Evolutionary conservation across 2,888 invertebrate genomes (phyloP), one percentile per base, ranked within the genome.

Genomic region (Belgica antarctica): DNA sequence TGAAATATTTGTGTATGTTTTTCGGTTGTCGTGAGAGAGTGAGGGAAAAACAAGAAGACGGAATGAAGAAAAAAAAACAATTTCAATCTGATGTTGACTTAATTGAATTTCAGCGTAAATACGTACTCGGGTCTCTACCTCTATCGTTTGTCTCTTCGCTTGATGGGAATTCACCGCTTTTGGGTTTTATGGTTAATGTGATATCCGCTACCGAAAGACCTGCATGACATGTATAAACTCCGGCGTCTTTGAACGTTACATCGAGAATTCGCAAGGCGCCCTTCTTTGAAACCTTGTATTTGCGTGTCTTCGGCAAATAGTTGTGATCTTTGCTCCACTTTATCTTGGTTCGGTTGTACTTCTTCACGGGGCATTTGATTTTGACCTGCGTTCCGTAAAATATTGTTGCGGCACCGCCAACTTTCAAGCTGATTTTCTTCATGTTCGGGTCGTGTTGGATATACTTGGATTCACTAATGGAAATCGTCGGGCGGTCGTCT

Each of bases 321-420:
- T 87, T 87, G 73, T 90, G 89, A 77, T 95, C 92, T 77, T 95
- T 95, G 70, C 88, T 88, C 96, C 96, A 96, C 75, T 88, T 85
- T 73, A 94, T 92, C 78, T 89, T 89, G 0, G 92, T 89, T 72
- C 93, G 82, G 77, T 89, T 88, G 78, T 69, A 73, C 73, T 89
- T 88, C 77, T 92, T 92, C 22, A 94, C 92, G 0, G 96, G 96
- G 77, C 96, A 96, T 77, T 94, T 92, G 74, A 96, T 92, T 81
- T 95, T 95, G 71, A 96, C 87, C 76, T 91, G 90, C 0, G 94
- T 93, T 7, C 95, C 96, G 75, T 90, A 88, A 82, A 92, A 95
- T 62, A 96, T 89, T 1, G 90, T 90, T 0, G 95, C 96, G 1
- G 88, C 89, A 0, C 95, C 96, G 0, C 95, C 96, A 0, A 96